Percentiles rank a stretch among this genome's conserved stretches.
These are phyloP conservation scores for Horisme vitalbata DNA, from an alignment of 2,888 invertebrate species.

Conservation along the genomic window DNA sequence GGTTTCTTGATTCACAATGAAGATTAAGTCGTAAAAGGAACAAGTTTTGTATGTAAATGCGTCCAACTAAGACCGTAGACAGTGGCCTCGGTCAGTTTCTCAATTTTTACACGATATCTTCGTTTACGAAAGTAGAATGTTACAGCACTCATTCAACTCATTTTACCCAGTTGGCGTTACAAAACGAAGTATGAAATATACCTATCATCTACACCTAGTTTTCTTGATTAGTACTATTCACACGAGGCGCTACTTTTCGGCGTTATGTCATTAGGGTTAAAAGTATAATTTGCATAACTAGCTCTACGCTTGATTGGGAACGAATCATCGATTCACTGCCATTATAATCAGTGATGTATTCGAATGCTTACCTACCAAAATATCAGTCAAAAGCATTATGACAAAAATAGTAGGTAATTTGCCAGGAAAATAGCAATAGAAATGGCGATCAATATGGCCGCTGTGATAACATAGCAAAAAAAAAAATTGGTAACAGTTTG, in stretches of 20 bases:
- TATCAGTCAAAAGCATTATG: too few relatives aligned
- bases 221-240: constrained; percentile 28
- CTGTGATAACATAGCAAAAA: too few relatives aligned
- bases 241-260: neutral
- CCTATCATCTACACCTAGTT: too few relatives aligned
- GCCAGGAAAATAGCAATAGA: too few relatives aligned
- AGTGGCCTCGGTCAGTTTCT: constrained; percentile 62
- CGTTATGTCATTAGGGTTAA: neutral
- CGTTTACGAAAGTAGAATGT: constrained; percentile 68
- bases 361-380: too few relatives aligned
- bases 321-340: neutral
- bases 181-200: constrained; percentile 44
- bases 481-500: too few relatives aligned
- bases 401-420: too few relatives aligned
- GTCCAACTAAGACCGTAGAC: constrained; percentile 27
- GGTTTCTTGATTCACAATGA: too few relatives aligned
- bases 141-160: constrained; percentile 56
- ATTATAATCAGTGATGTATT: too few relatives aligned
- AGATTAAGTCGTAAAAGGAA: neutral
- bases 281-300: constrained; percentile 5
- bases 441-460: too few relatives aligned
- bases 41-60: neutral
- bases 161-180: constrained; percentile 44
- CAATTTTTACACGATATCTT: constrained; percentile 70
- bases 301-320: neutral